Evolutionary conservation across 2,113 vertebrate species (phyloP).

Genomic region (Phodopus roborovskii): DNA sequence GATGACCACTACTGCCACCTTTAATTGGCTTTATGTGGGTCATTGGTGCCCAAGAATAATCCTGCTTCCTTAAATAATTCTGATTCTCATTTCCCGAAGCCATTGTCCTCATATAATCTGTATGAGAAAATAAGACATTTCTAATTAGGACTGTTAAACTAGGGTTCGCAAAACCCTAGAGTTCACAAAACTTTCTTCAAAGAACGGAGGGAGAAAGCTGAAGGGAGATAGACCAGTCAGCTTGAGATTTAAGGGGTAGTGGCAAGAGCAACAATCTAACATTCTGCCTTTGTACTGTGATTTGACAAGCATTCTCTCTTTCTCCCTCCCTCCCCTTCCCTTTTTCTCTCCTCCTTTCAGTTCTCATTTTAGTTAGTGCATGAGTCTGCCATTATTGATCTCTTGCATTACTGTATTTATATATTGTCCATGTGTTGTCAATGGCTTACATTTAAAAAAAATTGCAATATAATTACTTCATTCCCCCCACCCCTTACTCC

Average conservation of each 20-base stretch:
- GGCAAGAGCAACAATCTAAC: background rate
- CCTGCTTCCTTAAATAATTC: constrained; percentile 73
- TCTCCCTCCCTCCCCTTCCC: fast-evolving
- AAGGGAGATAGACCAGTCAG: background rate
- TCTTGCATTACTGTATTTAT: background rate
- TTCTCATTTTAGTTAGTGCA: background rate
- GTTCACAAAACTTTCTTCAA: constrained; percentile 5
- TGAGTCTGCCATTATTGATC: background rate
- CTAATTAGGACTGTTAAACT: constrained; percentile 51
- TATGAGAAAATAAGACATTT: constrained; percentile 51
- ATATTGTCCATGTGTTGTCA: background rate
- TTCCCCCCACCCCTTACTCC: background rate
- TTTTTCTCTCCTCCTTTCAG: too few relatives aligned
- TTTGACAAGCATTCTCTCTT: background rate
- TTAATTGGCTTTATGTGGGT: constrained; percentile 60
- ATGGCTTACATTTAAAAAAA: background rate
- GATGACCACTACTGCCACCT: background rate
- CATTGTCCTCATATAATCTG: constrained; percentile 34
- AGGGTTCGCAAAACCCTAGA: background rate
- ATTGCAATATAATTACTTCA: background rate
- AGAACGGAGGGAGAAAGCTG: background rate
- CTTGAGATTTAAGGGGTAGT: background rate
- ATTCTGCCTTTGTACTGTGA: background rate
- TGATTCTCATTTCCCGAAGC: constrained; percentile 67
- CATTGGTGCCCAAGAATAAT: constrained; percentile 39